Evolutionary conservation across 2,113 vertebrate genomes (phyloP).

Genomic region (Cnemophilus loriae): DNA sequence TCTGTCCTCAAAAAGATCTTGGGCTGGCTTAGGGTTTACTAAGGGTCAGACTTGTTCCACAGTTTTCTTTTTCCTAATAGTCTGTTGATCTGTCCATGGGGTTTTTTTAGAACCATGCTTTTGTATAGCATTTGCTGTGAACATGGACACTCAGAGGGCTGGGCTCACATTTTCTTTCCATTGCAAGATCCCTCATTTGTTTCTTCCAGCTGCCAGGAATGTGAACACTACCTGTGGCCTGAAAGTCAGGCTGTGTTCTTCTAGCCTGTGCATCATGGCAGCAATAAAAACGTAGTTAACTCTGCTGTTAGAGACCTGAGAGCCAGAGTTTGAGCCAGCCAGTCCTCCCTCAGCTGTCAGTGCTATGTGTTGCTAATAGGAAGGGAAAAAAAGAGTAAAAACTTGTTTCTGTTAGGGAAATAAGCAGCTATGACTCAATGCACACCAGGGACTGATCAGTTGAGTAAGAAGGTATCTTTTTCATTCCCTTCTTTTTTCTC

Average conservation of each 20-base stretch:
- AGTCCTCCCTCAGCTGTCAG: not conserved
- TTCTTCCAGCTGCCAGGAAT: not conserved
- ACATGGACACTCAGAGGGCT: not conserved
- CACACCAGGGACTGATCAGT: not conserved
- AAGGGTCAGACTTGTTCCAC: not conserved
- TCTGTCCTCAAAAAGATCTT: not conserved
- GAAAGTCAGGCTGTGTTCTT: not conserved
- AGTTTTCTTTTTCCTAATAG: not conserved
- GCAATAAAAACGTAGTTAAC: not conserved
- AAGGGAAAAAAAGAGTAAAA: not conserved
- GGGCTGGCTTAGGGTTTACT: not conserved
- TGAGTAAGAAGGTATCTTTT: conserved; percentile 42
- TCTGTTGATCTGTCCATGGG: not conserved
- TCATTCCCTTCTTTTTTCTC: not conserved
- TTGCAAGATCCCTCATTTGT: not conserved
- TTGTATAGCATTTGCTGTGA: not conserved
- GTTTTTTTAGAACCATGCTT: not conserved
- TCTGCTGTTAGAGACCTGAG: not conserved
- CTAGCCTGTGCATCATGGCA: not conserved
- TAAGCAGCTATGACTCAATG: conserved; percentile 19
- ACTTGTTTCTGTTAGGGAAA: conserved; percentile 19
- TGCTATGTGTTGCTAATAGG: not conserved
- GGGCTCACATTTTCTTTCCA: not conserved
- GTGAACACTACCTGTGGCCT: not conserved
- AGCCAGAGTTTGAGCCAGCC: not conserved